A percentile compares a stretch with the other conserved stretches of the same genome.
Conservation (phyloP, 2,797 vertebrate species). For the Sebastes alutus region DNA sequence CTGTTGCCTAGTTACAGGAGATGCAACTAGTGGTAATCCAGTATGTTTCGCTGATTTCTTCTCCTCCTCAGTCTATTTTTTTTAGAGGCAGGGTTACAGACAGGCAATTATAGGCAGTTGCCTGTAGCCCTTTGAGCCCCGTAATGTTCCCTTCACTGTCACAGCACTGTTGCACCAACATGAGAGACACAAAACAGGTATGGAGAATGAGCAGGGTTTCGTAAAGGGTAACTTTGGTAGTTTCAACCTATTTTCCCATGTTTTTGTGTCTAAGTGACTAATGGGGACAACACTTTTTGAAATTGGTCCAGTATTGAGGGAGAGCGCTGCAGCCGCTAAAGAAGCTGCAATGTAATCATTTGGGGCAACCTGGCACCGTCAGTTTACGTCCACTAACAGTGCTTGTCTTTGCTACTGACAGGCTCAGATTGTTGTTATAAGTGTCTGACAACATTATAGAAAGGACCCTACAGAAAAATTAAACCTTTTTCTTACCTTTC, state of each 20-base stretch:
- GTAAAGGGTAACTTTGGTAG: background rate
- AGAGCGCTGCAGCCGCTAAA: too few relatives aligned
- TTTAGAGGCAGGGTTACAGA: conserved; percentile 14
- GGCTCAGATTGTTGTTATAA: too few relatives aligned
- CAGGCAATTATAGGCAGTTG: conserved; percentile 49
- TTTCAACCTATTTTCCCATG: background rate
- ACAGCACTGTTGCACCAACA: conserved; percentile 1
- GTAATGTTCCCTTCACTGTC: conserved; percentile 34
- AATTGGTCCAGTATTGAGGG: too few relatives aligned
- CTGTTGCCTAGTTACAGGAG: conserved; percentile 1
- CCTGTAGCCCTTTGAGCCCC: conserved; percentile 33
- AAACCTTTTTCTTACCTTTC: too few relatives aligned
- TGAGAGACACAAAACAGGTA: conserved; percentile 16
- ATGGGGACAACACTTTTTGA: too few relatives aligned
- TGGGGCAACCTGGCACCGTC: too few relatives aligned
- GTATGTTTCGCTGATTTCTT: background rate
- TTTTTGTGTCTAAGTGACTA: too few relatives aligned
- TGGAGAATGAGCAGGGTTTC: background rate
- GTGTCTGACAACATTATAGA: too few relatives aligned
- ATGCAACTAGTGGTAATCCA: conserved; percentile 5
- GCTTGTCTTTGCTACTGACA: too few relatives aligned
- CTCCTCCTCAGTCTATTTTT: background rate
- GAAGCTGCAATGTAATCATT: too few relatives aligned
- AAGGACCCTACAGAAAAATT: too few relatives aligned
- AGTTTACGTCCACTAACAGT: too few relatives aligned